Evolutionary conservation across 2,888 invertebrate species (phyloP).

Genomic region (Allolobophora icterica): DNA sequence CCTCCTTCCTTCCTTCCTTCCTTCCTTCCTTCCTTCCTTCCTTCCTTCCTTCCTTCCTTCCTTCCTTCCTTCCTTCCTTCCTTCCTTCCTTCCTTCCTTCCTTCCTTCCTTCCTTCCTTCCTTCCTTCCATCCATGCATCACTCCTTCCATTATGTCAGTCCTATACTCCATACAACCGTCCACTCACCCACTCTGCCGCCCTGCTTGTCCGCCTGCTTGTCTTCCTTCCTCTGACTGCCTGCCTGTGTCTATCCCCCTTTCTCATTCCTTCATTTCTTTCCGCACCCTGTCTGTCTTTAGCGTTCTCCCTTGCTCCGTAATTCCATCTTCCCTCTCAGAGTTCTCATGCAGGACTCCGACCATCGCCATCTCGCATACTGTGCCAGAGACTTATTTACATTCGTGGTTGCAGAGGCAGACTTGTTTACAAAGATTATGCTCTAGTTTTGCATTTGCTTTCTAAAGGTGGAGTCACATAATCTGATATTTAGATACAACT

Average conservation of each 20-base stretch:
- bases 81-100: conserved; percentile 21
- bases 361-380: not conserved
- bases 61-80: conserved; percentile 6
- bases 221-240: too few species aligned
- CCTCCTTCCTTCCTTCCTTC: not conserved
- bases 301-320: not conserved
- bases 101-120: too few species aligned
- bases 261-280: not conserved
- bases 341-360: not conserved
- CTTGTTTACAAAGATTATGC: not conserved
- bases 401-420: not conserved
- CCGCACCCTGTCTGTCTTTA: not conserved
- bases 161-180: not conserved
- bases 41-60: not conserved
- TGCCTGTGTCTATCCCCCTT: too few species aligned
- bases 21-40: not conserved
- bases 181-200: too few species aligned
- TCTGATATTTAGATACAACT: not conserved
- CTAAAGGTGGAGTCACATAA: not conserved
- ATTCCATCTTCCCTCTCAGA: not conserved
- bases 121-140: too few species aligned
- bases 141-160: too few species aligned
- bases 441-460: not conserved
- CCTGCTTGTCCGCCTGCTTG: too few species aligned
- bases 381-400: not conserved